These are phyloP conservation scores for Drosophila meridiana DNA, from an alignment of 2,888 invertebrate species.

Conservation along the genomic window DNA sequence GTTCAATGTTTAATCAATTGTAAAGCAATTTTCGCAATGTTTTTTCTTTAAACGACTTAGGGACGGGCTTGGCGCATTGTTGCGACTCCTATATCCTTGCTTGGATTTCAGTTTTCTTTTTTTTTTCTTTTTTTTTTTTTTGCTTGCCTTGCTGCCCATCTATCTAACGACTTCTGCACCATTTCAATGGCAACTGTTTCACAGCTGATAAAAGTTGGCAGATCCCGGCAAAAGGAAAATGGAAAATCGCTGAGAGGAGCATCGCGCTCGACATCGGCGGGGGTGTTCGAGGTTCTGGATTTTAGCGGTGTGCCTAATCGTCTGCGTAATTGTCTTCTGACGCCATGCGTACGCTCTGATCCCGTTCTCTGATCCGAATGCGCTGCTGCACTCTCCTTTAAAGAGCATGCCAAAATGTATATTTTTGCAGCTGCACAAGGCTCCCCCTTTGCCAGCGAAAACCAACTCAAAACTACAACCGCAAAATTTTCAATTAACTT, in stretches of 20 bases:
- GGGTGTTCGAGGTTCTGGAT: conserved; percentile 43
- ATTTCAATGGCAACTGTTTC: conserved; percentile 83
- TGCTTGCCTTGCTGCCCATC: conserved; percentile 52
- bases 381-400: conserved; percentile 32
- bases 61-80: conserved; percentile 56
- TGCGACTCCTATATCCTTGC: conserved; percentile 62
- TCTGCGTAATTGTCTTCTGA: conserved; percentile 83
- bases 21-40: conserved; percentile 82
- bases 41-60: conserved; percentile 72
- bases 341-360: conserved; percentile 56
- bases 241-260: conserved; percentile 18
- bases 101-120: conserved; percentile 15
- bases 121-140: conserved; percentile 22
- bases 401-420: conserved; percentile 41
- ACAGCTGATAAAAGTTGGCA: conserved; percentile 83
- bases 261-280: background rate
- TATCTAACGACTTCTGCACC: conserved; percentile 75
- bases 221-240: conserved; percentile 49
- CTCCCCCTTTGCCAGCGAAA: conserved; percentile 1
- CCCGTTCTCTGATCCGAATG: conserved; percentile 21
- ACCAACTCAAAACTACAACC: conserved; percentile 47
- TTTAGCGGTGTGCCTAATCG: conserved; percentile 80
- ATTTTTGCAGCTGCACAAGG: conserved; percentile 61
- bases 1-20: conserved; percentile 81
- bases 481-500: conserved; percentile 75